Evolutionary conservation across 2,888 invertebrate genomes (phyloP).

Genomic region (Drosophila rellima): DNA sequence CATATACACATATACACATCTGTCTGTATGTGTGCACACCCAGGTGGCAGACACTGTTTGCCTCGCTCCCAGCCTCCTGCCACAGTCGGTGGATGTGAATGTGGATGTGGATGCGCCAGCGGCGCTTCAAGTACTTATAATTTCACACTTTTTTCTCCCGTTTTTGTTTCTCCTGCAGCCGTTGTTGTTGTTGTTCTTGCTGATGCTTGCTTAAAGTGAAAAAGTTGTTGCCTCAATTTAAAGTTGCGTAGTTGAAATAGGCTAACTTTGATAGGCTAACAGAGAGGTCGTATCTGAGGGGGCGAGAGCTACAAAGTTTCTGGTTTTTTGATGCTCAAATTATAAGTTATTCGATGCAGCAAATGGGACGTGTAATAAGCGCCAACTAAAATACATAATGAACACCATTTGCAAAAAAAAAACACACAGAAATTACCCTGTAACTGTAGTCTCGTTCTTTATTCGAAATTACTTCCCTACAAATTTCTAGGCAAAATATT

Average conservation of each 20-base stretch:
- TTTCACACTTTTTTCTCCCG: slow-evolving; percentile 67
- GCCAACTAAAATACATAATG: slow-evolving; percentile 17
- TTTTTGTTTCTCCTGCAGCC: slow-evolving; percentile 4
- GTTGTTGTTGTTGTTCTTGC: slow-evolving; percentile 18
- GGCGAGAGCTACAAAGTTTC: slow-evolving; percentile 13
- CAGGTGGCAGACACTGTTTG: slow-evolving; percentile 47
- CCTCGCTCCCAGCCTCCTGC: slow-evolving; percentile 21
- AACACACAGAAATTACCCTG: neutral
- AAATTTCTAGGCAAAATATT: too few relatives aligned
- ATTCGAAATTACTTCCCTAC: neutral
- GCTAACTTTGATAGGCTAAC: slow-evolving; percentile 57
- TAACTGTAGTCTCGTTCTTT: neutral
- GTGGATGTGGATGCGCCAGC: slow-evolving; percentile 53
- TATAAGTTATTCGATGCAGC: slow-evolving; percentile 50
- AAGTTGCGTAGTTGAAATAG: slow-evolving; percentile 53
- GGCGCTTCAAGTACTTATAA: slow-evolving; percentile 78
- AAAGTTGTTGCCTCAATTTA: slow-evolving; percentile 74
- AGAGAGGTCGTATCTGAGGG: neutral
- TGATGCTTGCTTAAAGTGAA: slow-evolving; percentile 65
- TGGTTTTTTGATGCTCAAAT: slow-evolving; percentile 35
- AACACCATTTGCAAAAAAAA: slow-evolving; percentile 1
- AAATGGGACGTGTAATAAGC: slow-evolving; percentile 59
- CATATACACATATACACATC: slow-evolving; percentile 2
- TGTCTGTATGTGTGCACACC: slow-evolving; percentile 13
- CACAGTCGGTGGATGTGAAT: slow-evolving; percentile 17